These are phyloP conservation scores for Premnoplex brunnescens DNA, from an alignment of 2,797 vertebrate species.

Conservation along the genomic window DNA sequence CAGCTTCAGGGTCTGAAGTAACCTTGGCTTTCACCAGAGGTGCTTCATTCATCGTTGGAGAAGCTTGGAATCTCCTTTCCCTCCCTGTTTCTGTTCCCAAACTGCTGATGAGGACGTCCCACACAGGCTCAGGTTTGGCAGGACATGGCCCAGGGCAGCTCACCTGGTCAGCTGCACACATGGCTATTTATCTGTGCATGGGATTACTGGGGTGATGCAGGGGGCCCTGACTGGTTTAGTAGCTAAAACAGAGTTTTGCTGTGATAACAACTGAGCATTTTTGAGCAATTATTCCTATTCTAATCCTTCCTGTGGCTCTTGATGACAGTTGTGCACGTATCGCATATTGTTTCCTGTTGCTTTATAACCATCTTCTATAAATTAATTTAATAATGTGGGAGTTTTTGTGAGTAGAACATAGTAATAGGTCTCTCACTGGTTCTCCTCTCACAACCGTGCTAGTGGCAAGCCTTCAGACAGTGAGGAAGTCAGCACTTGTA, in stretches of 20 bases:
- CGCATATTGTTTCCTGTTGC: background rate
- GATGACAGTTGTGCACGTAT: background rate
- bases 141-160: background rate
- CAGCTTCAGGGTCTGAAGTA: background rate
- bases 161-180: background rate
- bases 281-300: background rate
- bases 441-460: background rate
- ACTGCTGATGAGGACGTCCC: background rate
- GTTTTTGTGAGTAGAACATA: background rate
- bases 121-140: background rate
- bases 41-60: background rate
- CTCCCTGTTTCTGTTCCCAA: background rate
- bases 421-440: background rate
- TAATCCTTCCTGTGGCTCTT: background rate
- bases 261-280: background rate
- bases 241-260: background rate
- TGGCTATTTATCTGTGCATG: background rate
- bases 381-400: background rate
- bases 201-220: background rate
- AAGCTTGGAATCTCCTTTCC: background rate
- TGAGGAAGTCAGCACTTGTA: background rate
- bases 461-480: background rate
- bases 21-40: background rate
- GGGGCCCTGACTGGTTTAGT: background rate
- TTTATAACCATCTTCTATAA: background rate